These are phyloP conservation scores for Zaprionus inermis DNA, from an alignment of 1,140 invertebrate species.

Conservation along the genomic window DNA sequence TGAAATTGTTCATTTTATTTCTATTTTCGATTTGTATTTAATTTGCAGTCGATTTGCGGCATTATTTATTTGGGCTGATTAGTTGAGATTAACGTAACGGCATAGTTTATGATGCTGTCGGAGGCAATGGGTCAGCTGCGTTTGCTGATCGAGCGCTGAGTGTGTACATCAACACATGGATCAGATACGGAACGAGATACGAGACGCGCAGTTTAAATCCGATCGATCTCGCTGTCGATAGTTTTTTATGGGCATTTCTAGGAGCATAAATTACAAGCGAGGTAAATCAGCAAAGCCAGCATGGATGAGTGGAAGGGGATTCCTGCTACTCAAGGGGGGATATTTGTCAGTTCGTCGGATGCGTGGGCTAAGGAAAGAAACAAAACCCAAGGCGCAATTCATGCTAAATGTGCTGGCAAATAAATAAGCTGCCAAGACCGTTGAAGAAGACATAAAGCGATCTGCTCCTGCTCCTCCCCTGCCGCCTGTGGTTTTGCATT, in stretches of 20 bases:
- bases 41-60: too few species aligned
- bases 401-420: constrained; percentile 57
- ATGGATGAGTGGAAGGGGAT: background rate
- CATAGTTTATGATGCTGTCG: background rate
- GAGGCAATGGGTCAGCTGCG: constrained; percentile 29
- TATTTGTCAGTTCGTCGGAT: background rate
- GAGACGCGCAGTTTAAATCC: constrained; percentile 4
- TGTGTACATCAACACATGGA: constrained; percentile 30
- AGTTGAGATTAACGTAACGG: constrained; percentile 10
- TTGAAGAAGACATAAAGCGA: constrained; percentile 47
- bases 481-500: background rate
- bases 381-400: constrained; percentile 59
- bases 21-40: too few species aligned
- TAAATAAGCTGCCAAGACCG: constrained; percentile 65
- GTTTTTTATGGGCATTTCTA: background rate
- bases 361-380: background rate
- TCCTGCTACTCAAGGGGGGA: background rate
- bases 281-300: too few species aligned
- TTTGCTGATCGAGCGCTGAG: constrained; percentile 28
- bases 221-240: background rate
- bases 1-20: too few species aligned
- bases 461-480: background rate
- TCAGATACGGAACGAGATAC: constrained; percentile 5
- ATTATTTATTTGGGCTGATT: too few species aligned
- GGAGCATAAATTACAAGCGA: background rate